Percentiles rank a stretch among this genome's conserved stretches.
phyloP scores from a whole-genome alignment of 2,888 invertebrate genomes.

The Clostera curtula region DNA sequence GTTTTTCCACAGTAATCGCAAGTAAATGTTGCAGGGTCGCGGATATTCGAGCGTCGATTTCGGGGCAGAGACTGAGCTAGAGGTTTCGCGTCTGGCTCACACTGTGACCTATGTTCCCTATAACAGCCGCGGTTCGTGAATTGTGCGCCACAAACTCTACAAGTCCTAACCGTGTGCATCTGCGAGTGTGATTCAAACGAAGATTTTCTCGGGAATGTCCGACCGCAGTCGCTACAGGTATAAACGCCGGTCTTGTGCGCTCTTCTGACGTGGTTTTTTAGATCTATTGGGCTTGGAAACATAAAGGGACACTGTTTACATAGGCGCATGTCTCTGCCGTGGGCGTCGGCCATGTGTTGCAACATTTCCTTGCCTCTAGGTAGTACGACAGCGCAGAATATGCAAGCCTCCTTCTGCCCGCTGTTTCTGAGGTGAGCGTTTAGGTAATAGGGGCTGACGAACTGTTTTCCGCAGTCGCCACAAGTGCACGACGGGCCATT shows the following conservation, averaged over 20 bases:
- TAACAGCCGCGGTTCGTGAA: constrained; percentile 59
- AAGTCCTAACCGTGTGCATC: constrained; percentile 58
- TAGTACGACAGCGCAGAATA: constrained; percentile 39
- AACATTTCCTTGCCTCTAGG: constrained; percentile 41
- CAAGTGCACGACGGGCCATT: constrained; percentile 42
- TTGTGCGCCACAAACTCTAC: constrained; percentile 47
- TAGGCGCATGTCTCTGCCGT: constrained; percentile 29
- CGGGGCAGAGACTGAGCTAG: constrained; percentile 34
- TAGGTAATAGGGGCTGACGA: constrained; percentile 45
- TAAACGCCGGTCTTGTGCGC: constrained; percentile 39
- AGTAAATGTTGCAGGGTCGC: constrained; percentile 53
- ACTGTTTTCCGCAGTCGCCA: constrained; percentile 50
- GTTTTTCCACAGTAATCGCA: constrained; percentile 58
- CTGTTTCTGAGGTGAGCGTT: constrained; percentile 53
- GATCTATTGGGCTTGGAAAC: constrained; percentile 28
- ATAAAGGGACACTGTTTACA: constrained; percentile 49
- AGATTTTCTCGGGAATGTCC: constrained; percentile 39
- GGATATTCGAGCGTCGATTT: constrained; percentile 45
- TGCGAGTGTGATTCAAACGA: constrained; percentile 50
- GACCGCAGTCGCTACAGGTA: constrained; percentile 51
- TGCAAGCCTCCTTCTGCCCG: constrained; percentile 54
- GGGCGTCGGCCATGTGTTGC: constrained; percentile 36
- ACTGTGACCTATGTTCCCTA: constrained; percentile 48
- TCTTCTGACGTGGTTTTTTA: constrained; percentile 34
- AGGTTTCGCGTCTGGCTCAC: constrained; percentile 58